Percentiles rank a stretch among this genome's conserved stretches.
These are phyloP conservation scores for Chloromyia formosa DNA, from an alignment of 2,888 invertebrate species.

Conservation along the genomic window DNA sequence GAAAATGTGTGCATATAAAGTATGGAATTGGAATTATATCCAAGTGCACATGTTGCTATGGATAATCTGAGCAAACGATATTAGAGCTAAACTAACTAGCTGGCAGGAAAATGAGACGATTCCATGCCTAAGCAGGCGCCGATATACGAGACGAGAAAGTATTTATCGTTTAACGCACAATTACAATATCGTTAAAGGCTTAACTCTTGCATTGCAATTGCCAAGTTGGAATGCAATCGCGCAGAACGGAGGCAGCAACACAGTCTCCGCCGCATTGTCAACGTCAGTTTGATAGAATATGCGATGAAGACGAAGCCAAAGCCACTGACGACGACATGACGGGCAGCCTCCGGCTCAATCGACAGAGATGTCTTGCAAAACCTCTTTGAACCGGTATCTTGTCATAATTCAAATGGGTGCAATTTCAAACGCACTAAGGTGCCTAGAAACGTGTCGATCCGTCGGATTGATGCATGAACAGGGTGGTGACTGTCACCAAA, in stretches of 20 bases:
- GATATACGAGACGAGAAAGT: constrained; percentile 45
- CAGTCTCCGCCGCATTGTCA: constrained; percentile 11
- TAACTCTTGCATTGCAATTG: constrained; percentile 25
- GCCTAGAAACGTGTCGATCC: constrained; percentile 4
- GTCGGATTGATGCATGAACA: neutral
- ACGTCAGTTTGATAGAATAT: neutral
- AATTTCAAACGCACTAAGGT: constrained; percentile 21
- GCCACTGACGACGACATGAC: constrained; percentile 15
- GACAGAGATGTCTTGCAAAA: constrained; percentile 34
- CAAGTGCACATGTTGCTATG: constrained; percentile 7
- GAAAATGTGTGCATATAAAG: too few relatives aligned
- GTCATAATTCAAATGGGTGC: constrained; percentile 34
- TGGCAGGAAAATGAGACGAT: constrained; percentile 24
- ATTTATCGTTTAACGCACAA: constrained; percentile 48
- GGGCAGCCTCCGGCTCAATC: constrained; percentile 29
- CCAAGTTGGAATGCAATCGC: constrained; percentile 18
- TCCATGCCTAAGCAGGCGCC: constrained; percentile 44
- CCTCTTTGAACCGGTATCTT: constrained; percentile 14
- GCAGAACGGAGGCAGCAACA: constrained; percentile 15
- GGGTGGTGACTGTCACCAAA: neutral
- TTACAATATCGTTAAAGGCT: constrained; percentile 41
- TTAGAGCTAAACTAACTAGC: too few relatives aligned
- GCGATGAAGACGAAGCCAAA: neutral
- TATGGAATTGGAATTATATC: too few relatives aligned
- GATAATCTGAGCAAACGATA: too few relatives aligned